Percentiles rank a stretch among this genome's conserved stretches.
Conservation (phyloP, 2,888 invertebrate species). For the Lamproptera curius region DNA sequence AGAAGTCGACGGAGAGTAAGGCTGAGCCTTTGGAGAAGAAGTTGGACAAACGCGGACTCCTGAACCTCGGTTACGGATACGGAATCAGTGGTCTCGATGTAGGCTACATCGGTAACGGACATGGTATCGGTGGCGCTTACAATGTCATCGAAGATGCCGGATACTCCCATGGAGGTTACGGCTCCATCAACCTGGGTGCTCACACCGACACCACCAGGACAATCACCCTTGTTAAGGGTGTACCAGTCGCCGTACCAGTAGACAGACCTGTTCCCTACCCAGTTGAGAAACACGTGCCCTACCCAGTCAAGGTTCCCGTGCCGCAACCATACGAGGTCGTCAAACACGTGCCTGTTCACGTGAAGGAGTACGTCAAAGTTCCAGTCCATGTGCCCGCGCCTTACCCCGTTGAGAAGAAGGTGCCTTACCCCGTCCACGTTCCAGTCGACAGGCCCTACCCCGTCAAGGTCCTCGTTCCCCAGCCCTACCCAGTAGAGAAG, state of each 20-base stretch:
- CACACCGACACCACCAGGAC: slow-evolving; percentile 79
- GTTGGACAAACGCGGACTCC: slow-evolving; percentile 88
- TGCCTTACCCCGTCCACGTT: slow-evolving; percentile 83
- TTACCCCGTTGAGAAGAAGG: slow-evolving; percentile 88
- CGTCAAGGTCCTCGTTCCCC: slow-evolving; percentile 87
- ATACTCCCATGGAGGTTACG: slow-evolving; percentile 33
- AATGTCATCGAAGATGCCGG: slow-evolving; percentile 53
- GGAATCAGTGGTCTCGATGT: slow-evolving; percentile 86
- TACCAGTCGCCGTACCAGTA: slow-evolving; percentile 81
- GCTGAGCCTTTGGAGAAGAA: slow-evolving; percentile 84
- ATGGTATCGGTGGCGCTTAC: slow-evolving; percentile 76
- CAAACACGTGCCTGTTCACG: slow-evolving; percentile 83
- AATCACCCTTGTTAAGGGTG: slow-evolving; percentile 81
- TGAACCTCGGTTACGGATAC: slow-evolving; percentile 89
- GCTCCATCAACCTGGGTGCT: slow-evolving; percentile 51
- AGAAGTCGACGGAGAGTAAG: slow-evolving; percentile 77
- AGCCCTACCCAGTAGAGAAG: slow-evolving; percentile 89
- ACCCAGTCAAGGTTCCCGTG: slow-evolving; percentile 83
- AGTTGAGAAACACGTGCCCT: slow-evolving; percentile 82
- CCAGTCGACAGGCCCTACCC: slow-evolving; percentile 88
- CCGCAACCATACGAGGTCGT: slow-evolving; percentile 85
- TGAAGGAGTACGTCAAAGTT: slow-evolving; percentile 88
- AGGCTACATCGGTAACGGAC: slow-evolving; percentile 83
- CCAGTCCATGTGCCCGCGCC: slow-evolving; percentile 87
- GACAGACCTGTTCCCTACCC: slow-evolving; percentile 80